These are phyloP conservation scores for Myocastor coypus DNA, from an alignment of 2,113 vertebrate genomes.

Conservation along the genomic window DNA sequence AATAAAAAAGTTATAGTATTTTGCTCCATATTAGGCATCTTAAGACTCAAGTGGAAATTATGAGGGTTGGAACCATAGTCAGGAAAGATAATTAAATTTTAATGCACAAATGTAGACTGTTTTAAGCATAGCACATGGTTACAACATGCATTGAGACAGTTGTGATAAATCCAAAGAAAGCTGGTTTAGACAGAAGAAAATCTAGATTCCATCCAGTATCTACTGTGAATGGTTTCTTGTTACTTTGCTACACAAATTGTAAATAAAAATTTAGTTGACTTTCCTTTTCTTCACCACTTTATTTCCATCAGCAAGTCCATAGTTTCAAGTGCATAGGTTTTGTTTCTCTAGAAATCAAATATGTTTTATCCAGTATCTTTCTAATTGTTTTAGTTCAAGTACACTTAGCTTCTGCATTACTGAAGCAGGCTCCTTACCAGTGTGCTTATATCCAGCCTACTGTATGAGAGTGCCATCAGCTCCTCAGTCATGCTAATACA, in stretches of 20 bases:
- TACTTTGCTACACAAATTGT: not conserved
- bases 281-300: not conserved
- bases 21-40: slow-evolving; percentile 39
- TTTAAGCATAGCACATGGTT: slow-evolving; percentile 18
- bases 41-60: slow-evolving; percentile 53
- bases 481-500: not conserved
- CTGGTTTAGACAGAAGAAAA: slow-evolving; percentile 13
- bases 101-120: slow-evolving; percentile 47
- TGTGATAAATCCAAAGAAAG: slow-evolving; percentile 39
- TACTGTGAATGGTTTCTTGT: slow-evolving; percentile 16
- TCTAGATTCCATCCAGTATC: not conserved
- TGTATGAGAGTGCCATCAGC: not conserved
- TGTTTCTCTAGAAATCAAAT: not conserved
- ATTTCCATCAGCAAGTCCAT: not conserved
- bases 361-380: not conserved
- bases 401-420: not conserved
- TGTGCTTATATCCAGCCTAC: not conserved
- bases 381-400: not conserved
- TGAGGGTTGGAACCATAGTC: slow-evolving; percentile 32
- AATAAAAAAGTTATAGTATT: slow-evolving; percentile 27
- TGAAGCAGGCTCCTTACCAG: not conserved
- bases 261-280: not conserved
- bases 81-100: slow-evolving; percentile 56
- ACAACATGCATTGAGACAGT: slow-evolving; percentile 1
- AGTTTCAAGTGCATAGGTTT: not conserved